Evolutionary conservation across 2,888 invertebrate genomes (phyloP), one percentile per base, ranked within the genome.

Genomic region (Drosophila paramelanica): DNA sequence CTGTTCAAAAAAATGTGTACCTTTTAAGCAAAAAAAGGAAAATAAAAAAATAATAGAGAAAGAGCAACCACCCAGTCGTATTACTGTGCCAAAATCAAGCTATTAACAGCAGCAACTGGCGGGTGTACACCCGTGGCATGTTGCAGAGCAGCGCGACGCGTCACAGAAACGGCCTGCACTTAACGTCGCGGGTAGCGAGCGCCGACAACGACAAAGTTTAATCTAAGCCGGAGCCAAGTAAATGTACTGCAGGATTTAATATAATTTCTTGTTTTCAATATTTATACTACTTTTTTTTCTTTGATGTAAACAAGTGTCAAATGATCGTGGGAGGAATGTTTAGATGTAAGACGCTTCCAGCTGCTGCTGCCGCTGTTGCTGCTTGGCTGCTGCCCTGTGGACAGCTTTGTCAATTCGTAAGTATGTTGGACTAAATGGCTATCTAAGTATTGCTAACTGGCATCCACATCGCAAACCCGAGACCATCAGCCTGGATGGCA

Each of bases 401-500:
- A 80, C 7, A 56, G 79, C 14, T 89, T 86, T 61, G 86, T 88
- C n/a, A 89, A 86, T 31, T 74, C 89, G 86, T 86, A 87, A 78
- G 85, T 67, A 6, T 20, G 20, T 7, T 5, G 33, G 11, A 33
- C 33, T 11, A 4, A 11, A 5, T 11, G 3, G 33, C 31, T 33
- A 3, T 36, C 36, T 36, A 36, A 36, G 39, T 31, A 10, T 3
- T 10, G 10, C 23, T 23, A 27, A 38, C 20, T 45, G 3, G 13
- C 3, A 36, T 5, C 11, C 23, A 5, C 20, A 4, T 53, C 52
- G 49, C 47, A 91, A 92, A 6, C 92, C 91, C 0, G 91, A 91
- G 80, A 91, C 92, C 17, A 90, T 91, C 42, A 86, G 95, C 80
- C 93, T 93, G 89, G 94, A 97, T 93, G 98, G 98, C 45, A 95